Evolutionary conservation across 2,888 invertebrate species (phyloP).

Genomic region (Dusona sp.): DNA sequence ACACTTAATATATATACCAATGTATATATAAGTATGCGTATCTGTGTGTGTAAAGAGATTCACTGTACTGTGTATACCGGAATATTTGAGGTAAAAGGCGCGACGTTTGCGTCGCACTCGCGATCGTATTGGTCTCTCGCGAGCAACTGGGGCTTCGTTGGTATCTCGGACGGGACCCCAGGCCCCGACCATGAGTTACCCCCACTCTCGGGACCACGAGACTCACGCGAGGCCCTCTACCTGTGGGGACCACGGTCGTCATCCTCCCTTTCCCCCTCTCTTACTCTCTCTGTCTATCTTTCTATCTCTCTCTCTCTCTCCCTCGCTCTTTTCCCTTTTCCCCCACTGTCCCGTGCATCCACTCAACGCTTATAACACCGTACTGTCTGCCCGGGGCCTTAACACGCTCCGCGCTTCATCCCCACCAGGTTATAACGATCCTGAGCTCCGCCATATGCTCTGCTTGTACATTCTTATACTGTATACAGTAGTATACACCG

Average conservation of each 20-base stretch:
- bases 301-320: slow-evolving; percentile 44
- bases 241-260: slow-evolving; percentile 64
- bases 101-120: slow-evolving; percentile 59
- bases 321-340: slow-evolving; percentile 33
- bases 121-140: slow-evolving; percentile 77
- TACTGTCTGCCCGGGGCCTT: slow-evolving; percentile 55
- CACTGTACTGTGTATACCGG: slow-evolving; percentile 45
- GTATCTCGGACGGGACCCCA: slow-evolving; percentile 78
- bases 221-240: slow-evolving; percentile 72
- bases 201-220: slow-evolving; percentile 58
- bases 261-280: slow-evolving; percentile 53
- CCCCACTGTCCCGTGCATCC: slow-evolving; percentile 51
- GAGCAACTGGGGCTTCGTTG: slow-evolving; percentile 81
- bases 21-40: background rate
- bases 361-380: slow-evolving; percentile 63
- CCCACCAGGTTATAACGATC: slow-evolving; percentile 26
- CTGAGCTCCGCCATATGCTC: slow-evolving; percentile 63
- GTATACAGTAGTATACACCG: slow-evolving; percentile 42
- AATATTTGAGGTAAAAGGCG: slow-evolving; percentile 39
- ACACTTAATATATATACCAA: slow-evolving; percentile 3
- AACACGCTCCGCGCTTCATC: slow-evolving; percentile 27
- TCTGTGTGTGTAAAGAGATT: slow-evolving; percentile 19
- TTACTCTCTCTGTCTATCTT: slow-evolving; percentile 41
- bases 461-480: slow-evolving; percentile 52
- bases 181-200: slow-evolving; percentile 79